phyloP scores from a whole-genome alignment of 2,113 vertebrate species.

The Varanus salvator region DNA sequence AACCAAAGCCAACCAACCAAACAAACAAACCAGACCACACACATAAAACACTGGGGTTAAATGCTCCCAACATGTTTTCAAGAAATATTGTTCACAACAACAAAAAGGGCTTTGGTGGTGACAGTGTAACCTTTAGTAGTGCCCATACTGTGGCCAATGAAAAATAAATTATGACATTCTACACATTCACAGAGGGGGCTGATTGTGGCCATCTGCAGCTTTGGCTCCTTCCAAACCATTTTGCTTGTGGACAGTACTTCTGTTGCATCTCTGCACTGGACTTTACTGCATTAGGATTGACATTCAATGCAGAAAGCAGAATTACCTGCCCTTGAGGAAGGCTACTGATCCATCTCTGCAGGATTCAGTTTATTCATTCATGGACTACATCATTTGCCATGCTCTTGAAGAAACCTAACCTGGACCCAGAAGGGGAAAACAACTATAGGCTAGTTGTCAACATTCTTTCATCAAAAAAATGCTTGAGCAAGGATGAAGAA shows the following conservation, averaged over 20 bases:
- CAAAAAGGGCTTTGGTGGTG: background rate
- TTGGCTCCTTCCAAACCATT: background rate
- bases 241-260: background rate
- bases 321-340: background rate
- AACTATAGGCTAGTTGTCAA: no score
- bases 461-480: no score
- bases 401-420: no score
- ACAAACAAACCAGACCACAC: no score
- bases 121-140: background rate
- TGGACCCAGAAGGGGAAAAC: no score
- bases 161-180: background rate
- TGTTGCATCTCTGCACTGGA: background rate
- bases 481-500: no score
- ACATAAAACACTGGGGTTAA: background rate
- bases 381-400: background rate
- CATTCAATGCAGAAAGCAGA: background rate
- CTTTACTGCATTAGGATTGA: background rate
- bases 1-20: no score
- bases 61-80: background rate
- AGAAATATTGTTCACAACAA: background rate
- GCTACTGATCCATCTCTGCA: background rate
- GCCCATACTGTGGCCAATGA: background rate
- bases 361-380: background rate
- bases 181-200: no score
- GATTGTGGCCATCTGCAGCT: no score